Evolutionary conservation across 2,888 invertebrate genomes (phyloP), one percentile per base, ranked within the genome.

Genomic region (Litoditis marina): DNA sequence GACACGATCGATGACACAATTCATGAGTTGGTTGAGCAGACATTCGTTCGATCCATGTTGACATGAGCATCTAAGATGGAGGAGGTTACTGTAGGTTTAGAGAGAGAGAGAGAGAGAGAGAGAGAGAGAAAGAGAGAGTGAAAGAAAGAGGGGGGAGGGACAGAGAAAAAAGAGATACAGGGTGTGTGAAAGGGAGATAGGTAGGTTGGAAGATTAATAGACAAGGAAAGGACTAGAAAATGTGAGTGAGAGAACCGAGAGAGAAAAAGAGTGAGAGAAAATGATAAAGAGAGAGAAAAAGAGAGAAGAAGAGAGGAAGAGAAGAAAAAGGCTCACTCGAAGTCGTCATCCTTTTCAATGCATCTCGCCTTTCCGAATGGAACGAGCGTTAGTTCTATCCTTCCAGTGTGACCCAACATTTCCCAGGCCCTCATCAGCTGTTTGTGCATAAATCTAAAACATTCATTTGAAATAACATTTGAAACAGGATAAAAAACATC

Each of bases 331-430:
- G 59, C 73, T 59, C 49, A 73, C 73, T 67, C 63, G 58, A 68
- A 76, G 54, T 76, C 76, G 25, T 77, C 73, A 6, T 63, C 73
- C 27, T 63, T 61, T 52, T 73, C 75, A 13, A 64, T 62, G 59
- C 82, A 82, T 31, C 70, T 65, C 11, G 82, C 82, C 63, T 82
- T 82, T 16, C 82, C 82, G 60, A 82, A 82, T 25, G 82, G 82
- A 39, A 79, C 60, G 8, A 81, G 56, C 16, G 71, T 72, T 51
- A 80, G 57, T 22, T 80, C 71, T 34, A 83, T 58, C 16, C 80
- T 69, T 16, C 69, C 64, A 6, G 71, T 68, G 7, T 60, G 42
- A 19, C 76, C 67, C n/a, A 83, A 53, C 30, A 60, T 60, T 16
- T 65, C 55, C 78, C 77, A 82, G 2, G 78, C 67, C 7, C 73